These are phyloP conservation scores for Gadus chalcogrammus DNA, from an alignment of 2,113 vertebrate genomes.

Conservation along the genomic window DNA sequence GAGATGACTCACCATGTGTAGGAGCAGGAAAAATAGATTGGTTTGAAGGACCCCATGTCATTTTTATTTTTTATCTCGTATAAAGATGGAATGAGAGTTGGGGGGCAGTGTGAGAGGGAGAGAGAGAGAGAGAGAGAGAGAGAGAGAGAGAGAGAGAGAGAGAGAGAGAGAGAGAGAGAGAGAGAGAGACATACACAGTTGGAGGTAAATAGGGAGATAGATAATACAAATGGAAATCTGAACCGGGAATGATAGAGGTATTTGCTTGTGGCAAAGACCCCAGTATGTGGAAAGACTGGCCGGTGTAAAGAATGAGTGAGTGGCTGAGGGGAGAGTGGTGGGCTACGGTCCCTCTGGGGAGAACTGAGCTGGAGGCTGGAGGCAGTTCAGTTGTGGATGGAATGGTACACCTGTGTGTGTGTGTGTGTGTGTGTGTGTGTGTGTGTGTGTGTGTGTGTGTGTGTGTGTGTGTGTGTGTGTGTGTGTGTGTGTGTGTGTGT, in stretches of 20 bases:
- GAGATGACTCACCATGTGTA: constrained; percentile 61
- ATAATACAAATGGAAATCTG: not conserved
- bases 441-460: too few relatives aligned
- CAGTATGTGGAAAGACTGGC: not conserved
- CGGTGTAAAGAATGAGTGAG: not conserved
- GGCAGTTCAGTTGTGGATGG: not conserved
- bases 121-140: not conserved
- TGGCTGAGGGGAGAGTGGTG: not conserved
- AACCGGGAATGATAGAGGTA: not conserved
- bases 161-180: not conserved
- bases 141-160: constrained; percentile 17
- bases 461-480: too few relatives aligned
- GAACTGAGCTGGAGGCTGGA: not conserved
- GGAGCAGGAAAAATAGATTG: constrained; percentile 54
- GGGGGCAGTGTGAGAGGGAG: constrained; percentile 5
- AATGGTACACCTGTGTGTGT: not conserved
- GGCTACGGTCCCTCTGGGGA: not conserved
- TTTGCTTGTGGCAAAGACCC: not conserved
- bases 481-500: not conserved
- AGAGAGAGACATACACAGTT: too few relatives aligned
- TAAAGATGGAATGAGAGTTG: constrained; percentile 11
- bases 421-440: not conserved
- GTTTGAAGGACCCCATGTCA: constrained; percentile 40
- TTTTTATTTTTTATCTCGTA: constrained; percentile 39
- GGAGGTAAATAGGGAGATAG: not conserved